Conservation (phyloP, 2,888 invertebrate genomes). For the Drosophila meridionalis region DNA sequence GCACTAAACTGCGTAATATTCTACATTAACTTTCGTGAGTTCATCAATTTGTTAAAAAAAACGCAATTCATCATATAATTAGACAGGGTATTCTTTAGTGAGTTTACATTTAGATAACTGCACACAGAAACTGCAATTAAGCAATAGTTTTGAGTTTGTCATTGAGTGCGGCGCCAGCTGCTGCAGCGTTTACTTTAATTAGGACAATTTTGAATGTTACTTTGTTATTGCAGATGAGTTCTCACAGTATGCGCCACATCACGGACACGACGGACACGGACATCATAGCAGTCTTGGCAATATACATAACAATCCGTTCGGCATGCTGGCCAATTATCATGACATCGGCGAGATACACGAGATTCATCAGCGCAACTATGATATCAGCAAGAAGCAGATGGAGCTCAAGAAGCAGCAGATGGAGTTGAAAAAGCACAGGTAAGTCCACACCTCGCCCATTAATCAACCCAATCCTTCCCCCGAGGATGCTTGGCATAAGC, state of each 20-base stretch:
- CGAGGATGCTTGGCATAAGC: constrained; percentile 27
- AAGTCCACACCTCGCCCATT: constrained; percentile 54
- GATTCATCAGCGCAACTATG: constrained; percentile 83
- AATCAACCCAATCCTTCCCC: constrained; percentile 39
- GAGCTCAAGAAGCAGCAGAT: constrained; percentile 75
- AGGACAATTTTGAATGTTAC: constrained; percentile 36
- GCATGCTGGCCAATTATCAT: constrained; percentile 83
- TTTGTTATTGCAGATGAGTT: constrained; percentile 77
- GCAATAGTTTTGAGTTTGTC: constrained; percentile 30
- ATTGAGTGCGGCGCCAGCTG: constrained; percentile 15
- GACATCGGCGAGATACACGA: constrained; percentile 82
- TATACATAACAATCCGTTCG: constrained; percentile 83
- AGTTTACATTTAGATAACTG: background rate
- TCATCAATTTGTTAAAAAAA: background rate
- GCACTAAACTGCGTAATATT: background rate
- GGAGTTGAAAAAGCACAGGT: constrained; percentile 84
- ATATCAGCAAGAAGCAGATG: constrained; percentile 84
- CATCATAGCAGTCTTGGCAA: constrained; percentile 76
- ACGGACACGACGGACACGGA: constrained; percentile 78
- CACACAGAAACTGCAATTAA: constrained; percentile 6
- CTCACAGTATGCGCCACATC: constrained; percentile 71
- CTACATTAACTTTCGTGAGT: background rate
- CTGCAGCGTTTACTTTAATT: constrained; percentile 62
- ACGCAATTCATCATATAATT: background rate
- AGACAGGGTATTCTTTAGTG: background rate